These are phyloP conservation scores for Lonchura striata DNA, from an alignment of 2,113 vertebrate species.

Conservation along the genomic window DNA sequence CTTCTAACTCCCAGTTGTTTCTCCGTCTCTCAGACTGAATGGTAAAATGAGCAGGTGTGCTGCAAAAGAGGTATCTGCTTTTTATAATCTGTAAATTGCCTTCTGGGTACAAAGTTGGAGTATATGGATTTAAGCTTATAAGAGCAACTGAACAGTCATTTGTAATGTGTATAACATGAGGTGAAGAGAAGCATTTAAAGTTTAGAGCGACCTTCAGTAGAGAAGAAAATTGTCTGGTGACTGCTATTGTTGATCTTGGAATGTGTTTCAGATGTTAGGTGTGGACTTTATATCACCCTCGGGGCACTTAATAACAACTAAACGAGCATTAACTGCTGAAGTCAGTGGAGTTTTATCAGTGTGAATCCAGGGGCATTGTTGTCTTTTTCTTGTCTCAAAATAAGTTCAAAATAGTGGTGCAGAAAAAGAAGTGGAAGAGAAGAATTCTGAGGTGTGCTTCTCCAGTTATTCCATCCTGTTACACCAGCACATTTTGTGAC, in stretches of 20 bases:
- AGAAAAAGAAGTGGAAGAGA: background rate
- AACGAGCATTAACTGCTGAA: background rate
- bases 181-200: background rate
- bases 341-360: background rate
- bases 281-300: background rate
- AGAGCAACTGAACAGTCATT: background rate
- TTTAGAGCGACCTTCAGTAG: background rate
- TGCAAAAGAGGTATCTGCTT: background rate
- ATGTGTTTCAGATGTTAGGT: background rate
- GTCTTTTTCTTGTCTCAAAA: background rate
- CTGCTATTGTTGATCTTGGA: constrained; percentile 16
- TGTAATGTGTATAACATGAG: background rate
- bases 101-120: background rate
- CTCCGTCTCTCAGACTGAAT: background rate
- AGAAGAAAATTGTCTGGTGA: background rate
- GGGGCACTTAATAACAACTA: background rate
- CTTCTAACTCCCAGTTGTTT: background rate
- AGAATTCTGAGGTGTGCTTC: background rate
- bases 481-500: background rate
- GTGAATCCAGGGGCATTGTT: background rate
- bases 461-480: background rate
- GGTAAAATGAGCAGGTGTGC: background rate
- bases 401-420: background rate
- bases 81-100: background rate
- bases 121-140: background rate